Evolutionary conservation across 92 coral and sea anemone genomes (phyloP).

Genomic region (Virgularia gustaviana): DNA sequence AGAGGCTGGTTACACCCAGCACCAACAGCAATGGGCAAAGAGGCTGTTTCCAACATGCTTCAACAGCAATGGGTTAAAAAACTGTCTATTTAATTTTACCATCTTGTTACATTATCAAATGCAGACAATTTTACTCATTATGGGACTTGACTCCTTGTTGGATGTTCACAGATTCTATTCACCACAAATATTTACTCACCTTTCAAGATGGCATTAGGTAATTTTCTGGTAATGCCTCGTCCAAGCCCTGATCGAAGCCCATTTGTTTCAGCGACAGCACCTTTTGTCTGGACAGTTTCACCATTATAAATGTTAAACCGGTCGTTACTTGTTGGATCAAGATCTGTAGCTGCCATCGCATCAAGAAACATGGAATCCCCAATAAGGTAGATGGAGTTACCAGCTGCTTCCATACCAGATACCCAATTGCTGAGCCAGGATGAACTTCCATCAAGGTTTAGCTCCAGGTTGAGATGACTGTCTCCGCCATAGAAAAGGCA

Average conservation of each 20-base stretch:
- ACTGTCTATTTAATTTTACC: too few relatives aligned
- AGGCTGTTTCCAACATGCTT: too few relatives aligned
- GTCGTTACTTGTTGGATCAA: slow-evolving; percentile 32
- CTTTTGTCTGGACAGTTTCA: slow-evolving; percentile 16
- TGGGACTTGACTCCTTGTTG: too few relatives aligned
- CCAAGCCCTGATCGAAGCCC: slow-evolving; percentile 16
- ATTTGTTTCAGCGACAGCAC: background rate
- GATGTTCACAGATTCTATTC: too few relatives aligned
- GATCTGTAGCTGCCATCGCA: slow-evolving; percentile 16
- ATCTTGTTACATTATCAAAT: too few relatives aligned
- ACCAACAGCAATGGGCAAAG: too few relatives aligned
- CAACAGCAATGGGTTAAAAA: too few relatives aligned
- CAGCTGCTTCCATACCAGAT: slow-evolving; percentile 20
- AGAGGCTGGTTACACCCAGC: too few relatives aligned
- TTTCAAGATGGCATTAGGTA: background rate
- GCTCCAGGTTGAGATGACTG: background rate
- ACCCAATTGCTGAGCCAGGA: slow-evolving; percentile 27
- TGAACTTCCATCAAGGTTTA: slow-evolving; percentile 12
- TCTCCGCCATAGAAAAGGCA: too few relatives aligned
- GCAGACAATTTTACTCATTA: too few relatives aligned
- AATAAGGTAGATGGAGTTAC: slow-evolving; percentile 14
- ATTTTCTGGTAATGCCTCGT: background rate
- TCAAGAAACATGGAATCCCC: slow-evolving; percentile 27
- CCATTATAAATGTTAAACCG: slow-evolving; percentile 1
- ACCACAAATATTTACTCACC: too few relatives aligned